Conservation (phyloP, 2,113 vertebrate species). For the Stegostoma tigrinum region DNA sequence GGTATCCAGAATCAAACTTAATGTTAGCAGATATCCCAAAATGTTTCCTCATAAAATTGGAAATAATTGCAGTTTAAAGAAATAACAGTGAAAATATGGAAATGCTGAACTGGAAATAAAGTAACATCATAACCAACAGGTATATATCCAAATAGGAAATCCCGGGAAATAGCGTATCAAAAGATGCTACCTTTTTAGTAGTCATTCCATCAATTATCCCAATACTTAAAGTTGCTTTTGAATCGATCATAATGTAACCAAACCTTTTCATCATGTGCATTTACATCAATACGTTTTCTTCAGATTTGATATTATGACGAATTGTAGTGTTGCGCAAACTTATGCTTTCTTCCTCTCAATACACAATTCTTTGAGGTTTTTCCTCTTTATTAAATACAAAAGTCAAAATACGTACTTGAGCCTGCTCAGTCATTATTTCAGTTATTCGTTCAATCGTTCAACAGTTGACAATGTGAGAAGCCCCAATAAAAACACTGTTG, state of each 20-base stretch:
- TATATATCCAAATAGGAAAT: neutral
- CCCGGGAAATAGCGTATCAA: neutral
- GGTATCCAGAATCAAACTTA: neutral
- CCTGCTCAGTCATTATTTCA: constrained; percentile 22
- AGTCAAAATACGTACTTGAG: neutral
- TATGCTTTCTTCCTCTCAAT: too few relatives aligned
- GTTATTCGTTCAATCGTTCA: constrained; percentile 24
- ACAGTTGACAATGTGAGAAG: constrained; percentile 63
- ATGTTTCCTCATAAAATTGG: constrained; percentile 7
- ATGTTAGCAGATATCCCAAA: neutral
- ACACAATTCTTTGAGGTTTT: constrained; percentile 9
- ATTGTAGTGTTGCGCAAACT: neutral
- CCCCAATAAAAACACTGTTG: constrained; percentile 61
- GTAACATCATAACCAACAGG: neutral
- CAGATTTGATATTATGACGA: neutral
- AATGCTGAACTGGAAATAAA: neutral
- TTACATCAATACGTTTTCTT: neutral
- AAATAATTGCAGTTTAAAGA: neutral
- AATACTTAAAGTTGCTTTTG: neutral
- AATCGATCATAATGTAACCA: neutral
- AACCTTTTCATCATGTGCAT: neutral
- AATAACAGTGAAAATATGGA: neutral
- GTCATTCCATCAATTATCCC: constrained; percentile 6
- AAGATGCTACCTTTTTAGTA: neutral
- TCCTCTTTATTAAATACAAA: neutral